Evolutionary conservation across 2,797 vertebrate genomes (phyloP).

Genomic region (Natrix natrix): DNA sequence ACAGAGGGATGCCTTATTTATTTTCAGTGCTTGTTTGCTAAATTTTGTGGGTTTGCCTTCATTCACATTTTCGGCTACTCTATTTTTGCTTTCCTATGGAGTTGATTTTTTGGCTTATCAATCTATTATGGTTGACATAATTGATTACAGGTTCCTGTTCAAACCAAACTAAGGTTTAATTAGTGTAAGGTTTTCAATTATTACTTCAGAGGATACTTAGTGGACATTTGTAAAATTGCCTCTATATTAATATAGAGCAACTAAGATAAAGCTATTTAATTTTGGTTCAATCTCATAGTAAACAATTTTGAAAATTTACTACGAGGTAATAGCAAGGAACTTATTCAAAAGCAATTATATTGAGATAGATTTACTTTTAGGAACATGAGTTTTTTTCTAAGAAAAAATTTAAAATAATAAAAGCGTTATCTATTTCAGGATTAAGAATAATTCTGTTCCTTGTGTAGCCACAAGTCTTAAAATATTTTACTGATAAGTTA

Average conservation of each 20-base stretch:
- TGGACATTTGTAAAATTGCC: accelerated
- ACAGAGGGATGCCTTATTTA: neutral
- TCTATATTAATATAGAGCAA: neutral
- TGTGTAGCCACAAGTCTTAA: slow-evolving; percentile 77
- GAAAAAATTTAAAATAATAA: slow-evolving; percentile 13
- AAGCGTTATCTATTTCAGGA: slow-evolving; percentile 77
- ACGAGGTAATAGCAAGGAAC: neutral
- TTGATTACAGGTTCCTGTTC: neutral
- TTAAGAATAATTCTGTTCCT: slow-evolving; percentile 72
- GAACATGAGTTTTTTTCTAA: neutral
- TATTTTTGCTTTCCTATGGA: neutral
- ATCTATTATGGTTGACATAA: neutral
- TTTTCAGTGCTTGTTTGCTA: neutral
- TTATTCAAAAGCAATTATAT: neutral
- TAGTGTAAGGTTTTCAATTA: neutral
- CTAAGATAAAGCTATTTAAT: neutral
- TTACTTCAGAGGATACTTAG: neutral
- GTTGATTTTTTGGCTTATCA: neutral
- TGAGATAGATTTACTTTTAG: neutral
- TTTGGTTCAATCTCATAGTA: neutral
- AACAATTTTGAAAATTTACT: neutral
- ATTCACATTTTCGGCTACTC: too few relatives aligned
- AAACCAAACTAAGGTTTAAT: neutral
- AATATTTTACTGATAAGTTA: slow-evolving; percentile 71
- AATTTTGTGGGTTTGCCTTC: neutral